Evolutionary conservation across 2,797 vertebrate species (phyloP).

Genomic region (Coranthus polyacanthus): DNA sequence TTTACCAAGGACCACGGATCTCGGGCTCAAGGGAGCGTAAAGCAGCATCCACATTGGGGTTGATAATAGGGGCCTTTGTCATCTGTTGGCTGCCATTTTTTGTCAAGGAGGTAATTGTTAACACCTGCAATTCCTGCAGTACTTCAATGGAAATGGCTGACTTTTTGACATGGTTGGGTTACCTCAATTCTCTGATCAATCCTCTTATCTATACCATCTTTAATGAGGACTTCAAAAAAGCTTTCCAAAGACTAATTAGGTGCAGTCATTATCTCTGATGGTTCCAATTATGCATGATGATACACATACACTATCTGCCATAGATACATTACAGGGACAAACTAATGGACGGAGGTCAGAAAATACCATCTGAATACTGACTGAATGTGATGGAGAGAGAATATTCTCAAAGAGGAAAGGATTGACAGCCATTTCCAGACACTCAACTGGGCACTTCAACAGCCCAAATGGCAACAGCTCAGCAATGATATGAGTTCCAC

Average conservation of each 20-base stretch:
- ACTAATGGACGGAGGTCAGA: conserved; percentile 31
- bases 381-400: conserved; percentile 39
- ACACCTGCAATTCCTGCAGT: conserved; percentile 90
- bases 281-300: conserved; percentile 24
- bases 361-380: conserved; percentile 27
- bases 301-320: conserved; percentile 20
- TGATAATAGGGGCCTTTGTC: conserved; percentile 97
- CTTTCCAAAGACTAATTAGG: conserved; percentile 94
- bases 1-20: conserved; percentile 91
- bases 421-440: conserved; percentile 48
- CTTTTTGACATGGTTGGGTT: conserved; percentile 97
- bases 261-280: conserved; percentile 90
- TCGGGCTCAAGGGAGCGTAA: conserved; percentile 93
- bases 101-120: conserved; percentile 96
- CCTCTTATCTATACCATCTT: conserved; percentile 99
- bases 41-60: conserved; percentile 94
- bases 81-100: conserved; percentile 99
- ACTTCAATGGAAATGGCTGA: conserved; percentile 92
- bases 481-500: conserved; percentile 38
- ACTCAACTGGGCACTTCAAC: conserved; percentile 49
- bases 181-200: conserved; percentile 98
- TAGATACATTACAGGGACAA: conserved; percentile 16
- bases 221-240: conserved; percentile 99
- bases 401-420: conserved; percentile 33
- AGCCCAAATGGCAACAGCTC: conserved; percentile 52